A percentile compares a stretch with the other conserved stretches of the same genome.
Evolutionary conservation across 2,888 invertebrate species (phyloP).

Genomic region (Schizaphis graminum): DNA sequence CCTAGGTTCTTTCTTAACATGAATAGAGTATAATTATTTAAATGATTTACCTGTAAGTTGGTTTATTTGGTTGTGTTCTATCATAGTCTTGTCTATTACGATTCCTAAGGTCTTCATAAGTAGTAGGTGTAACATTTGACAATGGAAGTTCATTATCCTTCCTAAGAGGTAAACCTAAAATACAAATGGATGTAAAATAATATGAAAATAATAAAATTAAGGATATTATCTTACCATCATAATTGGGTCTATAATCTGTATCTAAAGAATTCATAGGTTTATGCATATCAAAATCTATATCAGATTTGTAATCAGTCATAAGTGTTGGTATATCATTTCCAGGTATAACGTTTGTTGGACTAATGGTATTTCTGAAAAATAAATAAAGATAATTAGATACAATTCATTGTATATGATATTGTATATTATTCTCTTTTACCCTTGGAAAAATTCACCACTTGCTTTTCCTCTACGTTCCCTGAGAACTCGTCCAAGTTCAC

Average conservation of each 20-base stretch:
- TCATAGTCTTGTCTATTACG: conserved; percentile 79
- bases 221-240: conserved; percentile 73
- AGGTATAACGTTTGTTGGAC: neutral
- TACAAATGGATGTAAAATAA: conserved; percentile 2
- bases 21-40: neutral
- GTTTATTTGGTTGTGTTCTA: conserved; percentile 68
- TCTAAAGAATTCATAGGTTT: conserved; percentile 76
- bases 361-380: conserved; percentile 46
- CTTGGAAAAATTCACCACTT: conserved; percentile 72
- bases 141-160: conserved; percentile 69
- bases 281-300: conserved; percentile 77
- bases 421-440: conserved; percentile 68
- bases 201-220: conserved; percentile 44
- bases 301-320: conserved; percentile 56
- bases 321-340: conserved; percentile 60
- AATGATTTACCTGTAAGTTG: conserved; percentile 73
- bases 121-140: conserved; percentile 72
- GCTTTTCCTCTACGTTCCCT: conserved; percentile 72
- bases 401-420: neutral
- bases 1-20: neutral
- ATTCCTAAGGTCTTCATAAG: conserved; percentile 82
- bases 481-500: conserved; percentile 79
- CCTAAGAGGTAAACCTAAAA: conserved; percentile 16
- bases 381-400: neutral
- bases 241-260: conserved; percentile 74